Base-by-base conservation (phyloP, 35 echinoderm and acorn worm genomes). In the Amphiura filiformis region DNA sequence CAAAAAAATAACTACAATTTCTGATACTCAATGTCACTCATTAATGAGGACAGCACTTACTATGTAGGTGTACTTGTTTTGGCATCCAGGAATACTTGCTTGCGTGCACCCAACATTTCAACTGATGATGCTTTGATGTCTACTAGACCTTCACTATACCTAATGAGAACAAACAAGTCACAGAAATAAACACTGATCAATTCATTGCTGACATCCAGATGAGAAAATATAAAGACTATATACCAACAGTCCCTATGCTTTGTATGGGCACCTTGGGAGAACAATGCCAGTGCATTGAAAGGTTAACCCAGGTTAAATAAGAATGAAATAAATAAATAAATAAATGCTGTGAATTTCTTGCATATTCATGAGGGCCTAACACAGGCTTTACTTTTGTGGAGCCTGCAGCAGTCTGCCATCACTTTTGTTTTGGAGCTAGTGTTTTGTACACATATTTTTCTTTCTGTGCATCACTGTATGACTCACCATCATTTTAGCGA, bases 81-180 rank as follows among this genome's bases (percentile, higher is more conserved):
- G 26, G 95, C 91, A 64, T 93, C 90, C 41, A 84, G 85, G 47
- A 97, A 97, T 31, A 97, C 85, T 77, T 79, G 52, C 44, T 35
- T 86, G 28, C 91, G 95, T 34, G 39, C 75, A 23, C 87, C 92
- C 31, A 82, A 22, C 65, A 97, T 86, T 61, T 91, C 78, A 81
- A 93, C 84, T 38, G 91, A 93, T 0, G 95, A 88, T 80, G 95
- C 95, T 57, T 78, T 91, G 75, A 97, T 91, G 33, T 97, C 95
- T 3, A 97, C 85, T 15, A 97, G 77, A 77, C 95, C 95, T 86
- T 97, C 95, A 86, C 47, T 93, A 52, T 93, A 97, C 52, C 95
- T 97, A 32, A 42, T 47, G 56, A 34, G 28, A 79, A 93, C 57
- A 26, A 47, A 36, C 81, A 47, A 47, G 5, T 4, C 41, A 9